Percentiles rank a stretch among this genome's conserved stretches.
These are phyloP conservation scores for Artibeus lituratus DNA, from an alignment of 2,797 vertebrate genomes.

Conservation along the genomic window DNA sequence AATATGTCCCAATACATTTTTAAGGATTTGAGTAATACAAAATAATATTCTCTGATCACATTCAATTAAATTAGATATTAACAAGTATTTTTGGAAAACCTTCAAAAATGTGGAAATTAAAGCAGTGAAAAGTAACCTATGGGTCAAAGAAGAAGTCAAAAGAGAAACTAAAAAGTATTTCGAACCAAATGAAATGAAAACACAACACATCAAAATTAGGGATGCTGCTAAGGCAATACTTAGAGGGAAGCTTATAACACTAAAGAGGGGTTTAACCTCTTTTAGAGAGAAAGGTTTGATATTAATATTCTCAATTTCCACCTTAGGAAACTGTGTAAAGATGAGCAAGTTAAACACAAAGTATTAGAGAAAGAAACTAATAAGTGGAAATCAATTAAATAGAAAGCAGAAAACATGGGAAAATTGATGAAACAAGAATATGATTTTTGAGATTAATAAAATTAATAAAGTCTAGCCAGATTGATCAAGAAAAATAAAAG, in stretches of 20 bases:
- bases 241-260: background rate
- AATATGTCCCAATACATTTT: background rate
- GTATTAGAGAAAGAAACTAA: background rate
- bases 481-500: background rate
- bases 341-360: background rate
- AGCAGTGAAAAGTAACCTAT: background rate
- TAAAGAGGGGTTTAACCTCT: background rate
- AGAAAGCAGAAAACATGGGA: background rate
- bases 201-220: background rate
- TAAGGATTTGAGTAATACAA: background rate
- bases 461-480: background rate
- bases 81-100: background rate
- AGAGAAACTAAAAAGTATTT: background rate
- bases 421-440: background rate
- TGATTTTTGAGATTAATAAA: background rate
- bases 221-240: background rate
- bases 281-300: background rate
- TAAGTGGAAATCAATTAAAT: background rate
- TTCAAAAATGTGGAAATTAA: background rate
- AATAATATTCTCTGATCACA: background rate
- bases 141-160: background rate
- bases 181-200: conserved; percentile 6
- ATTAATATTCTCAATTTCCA: background rate
- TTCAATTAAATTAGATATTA: background rate
- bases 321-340: background rate